These are phyloP conservation scores for Lasiurus cinereus DNA, from an alignment of 2,113 vertebrate genomes.

Conservation along the genomic window DNA sequence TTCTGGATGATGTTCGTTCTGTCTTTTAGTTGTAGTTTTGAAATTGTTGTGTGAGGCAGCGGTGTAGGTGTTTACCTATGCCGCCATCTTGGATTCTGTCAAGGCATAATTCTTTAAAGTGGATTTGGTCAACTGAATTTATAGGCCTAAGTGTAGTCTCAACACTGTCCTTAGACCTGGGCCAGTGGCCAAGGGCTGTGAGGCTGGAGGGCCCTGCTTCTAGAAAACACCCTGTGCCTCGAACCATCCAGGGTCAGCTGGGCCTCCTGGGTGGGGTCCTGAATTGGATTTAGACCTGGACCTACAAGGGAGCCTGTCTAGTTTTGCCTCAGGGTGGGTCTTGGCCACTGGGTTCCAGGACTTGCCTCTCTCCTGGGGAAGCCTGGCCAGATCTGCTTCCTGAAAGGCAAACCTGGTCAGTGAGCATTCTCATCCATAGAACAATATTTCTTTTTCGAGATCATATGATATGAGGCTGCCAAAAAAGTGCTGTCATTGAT, in stretches of 20 bases:
- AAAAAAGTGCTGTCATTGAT: neutral
- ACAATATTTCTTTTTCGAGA: neutral
- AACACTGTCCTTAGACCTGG: neutral
- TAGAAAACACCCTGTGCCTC: neutral
- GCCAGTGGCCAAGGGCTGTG: neutral
- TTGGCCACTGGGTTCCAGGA: neutral
- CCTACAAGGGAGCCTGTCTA: rapidly evolving
- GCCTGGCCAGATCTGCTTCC: neutral
- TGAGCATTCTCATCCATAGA: neutral
- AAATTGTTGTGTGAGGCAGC: too few species aligned
- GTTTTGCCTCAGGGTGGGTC: neutral
- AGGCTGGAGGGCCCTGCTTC: neutral
- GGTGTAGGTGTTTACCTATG: too few species aligned
- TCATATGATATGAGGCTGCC: neutral
- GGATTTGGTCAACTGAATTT: neutral
- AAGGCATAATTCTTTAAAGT: conserved; percentile 25
- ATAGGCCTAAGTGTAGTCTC: neutral
- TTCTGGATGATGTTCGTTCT: too few species aligned
- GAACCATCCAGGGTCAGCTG: neutral
- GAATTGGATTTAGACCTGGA: neutral
- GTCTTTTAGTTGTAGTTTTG: too few species aligned
- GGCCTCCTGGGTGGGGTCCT: neutral
- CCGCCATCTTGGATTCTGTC: too few species aligned
- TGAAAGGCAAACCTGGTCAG: neutral
- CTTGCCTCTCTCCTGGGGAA: neutral